Evolutionary conservation across 2,113 vertebrate genomes (phyloP), one percentile per base, ranked within the genome.

Genomic region (Rhinolophus ferrumequinum): DNA sequence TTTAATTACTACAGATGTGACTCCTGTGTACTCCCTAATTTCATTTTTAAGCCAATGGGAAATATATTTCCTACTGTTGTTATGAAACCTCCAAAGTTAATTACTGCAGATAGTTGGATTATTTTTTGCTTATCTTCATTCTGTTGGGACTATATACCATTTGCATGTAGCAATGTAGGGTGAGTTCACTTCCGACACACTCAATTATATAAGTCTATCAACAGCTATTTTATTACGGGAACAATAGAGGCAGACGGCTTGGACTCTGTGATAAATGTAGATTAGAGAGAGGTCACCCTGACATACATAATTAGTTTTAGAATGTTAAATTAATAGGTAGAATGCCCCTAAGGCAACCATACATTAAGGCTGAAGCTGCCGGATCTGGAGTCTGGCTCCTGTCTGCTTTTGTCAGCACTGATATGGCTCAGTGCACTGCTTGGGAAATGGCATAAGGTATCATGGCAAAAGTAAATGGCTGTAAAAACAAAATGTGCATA

Each of bases 251-350:
- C 97, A 98, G 98, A 98, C 97, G 82, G 97, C 95, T 98, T 76
- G 64, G 94, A 97, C 97, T 98, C 97, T 98, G 95, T 98, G 98
- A 98, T 99, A 98, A 99, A 99, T 98, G 96, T 98, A 98, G 98
- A 99, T 99, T 98, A 99, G 98, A 96, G 95, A 98, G 97, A 98
- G 98, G 98, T 99, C 98, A 98, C 98, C 98, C 98, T 99, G 98
- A 99, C 98, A 98, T 98, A 98, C 97, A 97, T 98, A 98, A 99
- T 98, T 98, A 98, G 98, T 98, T 98, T 98, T 94, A 93, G 97
- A 98, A 98, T 98, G 98, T 98, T 98, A 97, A 98, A 98, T 98
- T 98, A 99, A 98, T 99, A 98, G 98, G 97, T 98, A 96, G 97
- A 77, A 38, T 98, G 96, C 96, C 98, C 97, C 96, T 93, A 97